Evolutionary conservation across 2,797 vertebrate species (phyloP), one percentile per base, ranked within the genome.

Genomic region (Acipenser oxyrinchus): DNA sequence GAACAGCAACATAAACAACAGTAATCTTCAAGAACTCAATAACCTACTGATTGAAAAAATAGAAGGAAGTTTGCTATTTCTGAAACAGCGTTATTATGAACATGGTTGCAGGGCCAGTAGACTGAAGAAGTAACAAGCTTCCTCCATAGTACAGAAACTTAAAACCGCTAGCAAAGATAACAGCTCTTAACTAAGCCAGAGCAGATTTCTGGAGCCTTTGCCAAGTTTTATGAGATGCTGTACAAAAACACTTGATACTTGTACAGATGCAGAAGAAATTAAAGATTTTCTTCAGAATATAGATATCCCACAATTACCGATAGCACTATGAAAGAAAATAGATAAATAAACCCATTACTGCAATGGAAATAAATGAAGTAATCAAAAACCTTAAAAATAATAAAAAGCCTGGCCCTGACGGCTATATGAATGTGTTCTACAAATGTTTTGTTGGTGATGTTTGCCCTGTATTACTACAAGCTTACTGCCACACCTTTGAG

Each of bases 311-410:
- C 37, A 37, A 37, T 37, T 37, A 37, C 37, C 37, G 37, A 4
- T 37, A 37, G 37, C 37, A 10, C 12, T 13, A 12, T 49, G 10
- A 12, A 3, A n/a, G 10, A 63, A 63, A 63, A 49, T 7, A 6
- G 10, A 49, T n/a, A 4, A 37, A 49, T n/a, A 4, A 37, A 37
- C 37, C 48, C 8, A 6, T 12, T 12, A 63, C 48, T 63, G 15
- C 49, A 49, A 49, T 13, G 13, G 11, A 49, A 13, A 50, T 51
- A 49, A 13, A 12, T 12, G 5, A n/a, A 12, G 13, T 49, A 12
- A 50, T 63, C 10, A 63, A 8, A 13, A 63, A 63, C 10, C 37
- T 49, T 6, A 63, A 63, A 12, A 63, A 63, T 50, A 63, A 63
- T 13, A 63, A 49, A 50, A 51, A 49, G 15, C 49, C 62, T 9